Conservation (phyloP, 2,797 vertebrate genomes). For the Coregonus sp. region DNA sequence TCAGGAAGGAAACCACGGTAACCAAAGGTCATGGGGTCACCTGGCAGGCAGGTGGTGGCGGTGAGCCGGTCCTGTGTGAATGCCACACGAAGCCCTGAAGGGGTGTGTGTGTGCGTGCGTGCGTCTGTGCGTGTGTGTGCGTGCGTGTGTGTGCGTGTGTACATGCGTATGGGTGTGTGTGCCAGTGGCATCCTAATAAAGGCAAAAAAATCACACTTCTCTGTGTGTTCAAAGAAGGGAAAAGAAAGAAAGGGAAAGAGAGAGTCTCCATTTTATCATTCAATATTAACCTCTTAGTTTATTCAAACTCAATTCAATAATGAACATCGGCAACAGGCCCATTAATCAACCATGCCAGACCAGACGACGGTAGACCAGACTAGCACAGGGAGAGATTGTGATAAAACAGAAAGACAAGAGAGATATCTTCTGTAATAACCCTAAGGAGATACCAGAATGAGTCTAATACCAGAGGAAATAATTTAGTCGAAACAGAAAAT, state of each 20-base stretch:
- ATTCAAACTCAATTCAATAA: conserved; percentile 36
- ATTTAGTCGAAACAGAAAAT: neutral
- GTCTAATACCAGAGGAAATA: neutral
- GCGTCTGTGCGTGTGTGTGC: too few relatives aligned
- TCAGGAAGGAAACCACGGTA: too few relatives aligned
- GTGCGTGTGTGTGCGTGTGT: too few relatives aligned
- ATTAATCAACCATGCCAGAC: conserved; percentile 30
- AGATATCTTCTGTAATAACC: neutral
- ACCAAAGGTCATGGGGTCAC: conserved; percentile 13
- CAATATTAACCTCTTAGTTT: conserved; percentile 37
- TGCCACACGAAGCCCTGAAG: neutral
- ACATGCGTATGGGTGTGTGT: too few relatives aligned
- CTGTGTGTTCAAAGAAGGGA: neutral
- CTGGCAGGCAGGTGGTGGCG: neutral
- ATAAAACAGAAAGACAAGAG: neutral
- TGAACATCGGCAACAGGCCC: conserved; percentile 19
- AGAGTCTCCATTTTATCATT: neutral
- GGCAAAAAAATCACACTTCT: neutral
- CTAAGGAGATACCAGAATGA: neutral
- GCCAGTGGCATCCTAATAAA: neutral
- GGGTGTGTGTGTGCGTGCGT: too few relatives aligned
- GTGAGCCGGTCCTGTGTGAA: neutral
- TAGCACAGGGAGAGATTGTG: neutral
- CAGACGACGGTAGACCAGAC: neutral
- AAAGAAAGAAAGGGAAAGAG: neutral